Evolutionary conservation across 2,797 vertebrate genomes (phyloP), one percentile per base, ranked within the genome.

Genomic region (Rousettus madagascariensis): DNA sequence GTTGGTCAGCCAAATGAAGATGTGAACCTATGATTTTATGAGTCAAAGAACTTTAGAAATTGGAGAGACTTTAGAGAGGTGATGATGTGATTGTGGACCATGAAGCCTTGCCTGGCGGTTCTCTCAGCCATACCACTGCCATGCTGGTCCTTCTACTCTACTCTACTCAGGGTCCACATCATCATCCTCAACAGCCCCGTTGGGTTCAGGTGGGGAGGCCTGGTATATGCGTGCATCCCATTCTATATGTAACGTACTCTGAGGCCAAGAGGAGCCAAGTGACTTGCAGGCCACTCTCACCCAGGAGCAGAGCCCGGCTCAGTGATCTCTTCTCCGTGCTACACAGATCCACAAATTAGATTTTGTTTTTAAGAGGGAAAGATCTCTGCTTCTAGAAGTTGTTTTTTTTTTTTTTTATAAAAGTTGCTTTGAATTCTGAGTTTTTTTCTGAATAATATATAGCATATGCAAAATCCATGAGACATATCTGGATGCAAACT

Each of bases 341-440:
- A 4, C 43, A 38, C 17, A 69, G 53, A 86, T 19, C 30, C 55
- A 61, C 80, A 71, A 74, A 71, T 59, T 43, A 90, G 59, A 57
- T 49, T 82, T 75, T 6, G 7, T 57, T 93, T 87, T 78, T 86
- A 77, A 43, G 28, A 17, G 28, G 20, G 7, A 26, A 84, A 79
- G 43, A 84, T 15, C 46, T 65, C 84, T 86, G 86, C 66, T 74
- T 68, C 72, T 86, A 53, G 16, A 22, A 55, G 16, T 49, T 51
- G 38, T 38, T 38, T 3, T 38, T 78, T 78, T 57, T 41, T 59
- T 38, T 78, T 78, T 57, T 41, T 59, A 82, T 57, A 90, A 71
- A 94, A 75, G 43, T 65, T 94, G 77, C 63, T 59, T 46, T 24
- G 46, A 72, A 66, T 65, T 94, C 30, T 82, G 43, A 75, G 33